phyloP scores from a whole-genome alignment of 1,140 invertebrate species.

The Phortica variegata region DNA sequence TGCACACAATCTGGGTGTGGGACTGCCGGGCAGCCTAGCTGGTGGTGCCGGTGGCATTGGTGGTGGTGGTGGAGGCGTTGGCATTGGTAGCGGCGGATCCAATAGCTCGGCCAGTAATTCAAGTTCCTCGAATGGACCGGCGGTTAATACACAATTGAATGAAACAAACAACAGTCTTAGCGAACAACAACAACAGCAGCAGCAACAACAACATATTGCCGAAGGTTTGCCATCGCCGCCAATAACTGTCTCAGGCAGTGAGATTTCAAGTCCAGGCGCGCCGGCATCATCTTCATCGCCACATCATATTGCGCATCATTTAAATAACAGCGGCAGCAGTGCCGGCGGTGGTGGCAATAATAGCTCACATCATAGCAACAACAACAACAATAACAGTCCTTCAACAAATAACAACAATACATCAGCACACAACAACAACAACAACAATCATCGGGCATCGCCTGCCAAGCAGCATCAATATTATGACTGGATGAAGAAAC shows the following conservation, averaged over 20 bases:
- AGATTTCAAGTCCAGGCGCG: conserved; percentile 67
- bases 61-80: conserved; percentile 47
- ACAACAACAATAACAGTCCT: conserved; percentile 41
- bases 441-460: conserved; percentile 59
- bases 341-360: conserved; percentile 19
- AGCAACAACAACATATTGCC: conserved; percentile 39
- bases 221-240: conserved; percentile 62
- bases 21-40: too few relatives aligned
- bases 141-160: conserved; percentile 44
- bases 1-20: conserved; percentile 47
- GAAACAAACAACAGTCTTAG: conserved; percentile 43
- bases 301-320: conserved; percentile 44
- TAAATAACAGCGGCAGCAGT: conserved; percentile 22
- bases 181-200: conserved; percentile 19
- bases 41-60: too few relatives aligned
- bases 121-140: conserved; percentile 28
- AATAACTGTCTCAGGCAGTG: conserved; percentile 66
- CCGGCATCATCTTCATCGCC: conserved; percentile 55
- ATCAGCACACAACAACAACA: conserved; percentile 41
- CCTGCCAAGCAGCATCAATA: conserved; percentile 74
- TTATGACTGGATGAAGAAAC: conserved; percentile 89
- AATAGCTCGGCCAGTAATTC: conserved; percentile 39
- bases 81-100: conserved; percentile 34
- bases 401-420: conserved; percentile 43
- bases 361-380: too few relatives aligned